A percentile compares a stretch with the other conserved stretches of the same genome.
phyloP scores from a whole-genome alignment of 2,888 invertebrate species.

The Platycnemis pennipes region DNA sequence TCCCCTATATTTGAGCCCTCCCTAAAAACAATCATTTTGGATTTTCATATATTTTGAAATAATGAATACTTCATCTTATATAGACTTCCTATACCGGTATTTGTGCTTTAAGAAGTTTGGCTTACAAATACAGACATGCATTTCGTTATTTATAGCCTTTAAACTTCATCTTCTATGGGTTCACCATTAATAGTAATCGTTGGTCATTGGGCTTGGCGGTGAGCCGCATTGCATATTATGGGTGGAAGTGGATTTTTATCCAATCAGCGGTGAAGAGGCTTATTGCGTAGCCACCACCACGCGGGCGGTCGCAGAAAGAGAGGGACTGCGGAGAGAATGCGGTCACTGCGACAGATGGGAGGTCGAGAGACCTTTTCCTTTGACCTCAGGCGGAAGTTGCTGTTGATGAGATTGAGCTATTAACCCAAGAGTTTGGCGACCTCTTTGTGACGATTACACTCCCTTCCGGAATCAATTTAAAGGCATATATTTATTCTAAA shows the following conservation, averaged over 20 bases:
- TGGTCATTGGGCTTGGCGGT: background rate
- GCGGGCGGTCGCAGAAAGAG: background rate
- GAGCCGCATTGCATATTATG: background rate
- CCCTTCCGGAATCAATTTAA: background rate
- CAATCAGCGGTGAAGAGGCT: conserved; percentile 1
- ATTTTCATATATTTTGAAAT: too few species aligned
- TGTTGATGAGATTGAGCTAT: background rate
- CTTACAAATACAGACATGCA: too few species aligned
- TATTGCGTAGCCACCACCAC: background rate
- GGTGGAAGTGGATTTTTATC: conserved; percentile 3
- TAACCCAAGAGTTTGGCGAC: background rate
- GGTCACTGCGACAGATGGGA: conserved; percentile 12
- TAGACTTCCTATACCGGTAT: too few species aligned
- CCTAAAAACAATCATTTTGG: too few species aligned
- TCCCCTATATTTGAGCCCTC: too few species aligned
- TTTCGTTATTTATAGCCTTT: too few species aligned
- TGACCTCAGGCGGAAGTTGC: background rate
- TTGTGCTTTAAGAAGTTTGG: too few species aligned
- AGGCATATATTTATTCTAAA: background rate
- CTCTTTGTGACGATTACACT: background rate
- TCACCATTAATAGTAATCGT: background rate
- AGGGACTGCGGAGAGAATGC: background rate
- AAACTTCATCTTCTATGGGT: too few species aligned
- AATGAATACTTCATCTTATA: too few species aligned
- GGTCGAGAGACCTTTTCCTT: background rate